phyloP scores from a whole-genome alignment of 2,797 vertebrate genomes.

The Gymnothorax javanicus region DNA sequence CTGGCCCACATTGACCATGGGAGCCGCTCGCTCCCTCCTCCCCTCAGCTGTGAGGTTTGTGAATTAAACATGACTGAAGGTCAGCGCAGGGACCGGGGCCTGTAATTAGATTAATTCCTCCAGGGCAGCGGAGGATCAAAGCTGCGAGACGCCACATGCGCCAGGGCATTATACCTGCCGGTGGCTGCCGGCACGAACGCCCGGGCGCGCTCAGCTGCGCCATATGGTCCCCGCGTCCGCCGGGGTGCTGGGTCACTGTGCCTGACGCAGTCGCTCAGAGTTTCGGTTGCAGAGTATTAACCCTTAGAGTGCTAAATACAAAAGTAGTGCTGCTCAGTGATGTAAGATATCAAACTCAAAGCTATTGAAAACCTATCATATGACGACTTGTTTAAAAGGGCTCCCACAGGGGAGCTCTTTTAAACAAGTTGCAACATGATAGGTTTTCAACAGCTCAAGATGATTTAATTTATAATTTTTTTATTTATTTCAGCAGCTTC shows the following conservation, averaged over 20 bases:
- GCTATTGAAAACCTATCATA: no score
- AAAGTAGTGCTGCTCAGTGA: no score
- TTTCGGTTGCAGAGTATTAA: no score
- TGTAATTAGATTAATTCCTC: slow-evolving; percentile 47
- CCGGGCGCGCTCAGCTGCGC: neutral
- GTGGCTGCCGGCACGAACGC: slow-evolving; percentile 24
- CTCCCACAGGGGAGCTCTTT: no score
- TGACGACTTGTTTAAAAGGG: no score
- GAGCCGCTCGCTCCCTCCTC: neutral
- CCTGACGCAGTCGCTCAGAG: neutral
- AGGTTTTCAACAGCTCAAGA: no score
- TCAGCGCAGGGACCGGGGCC: slow-evolving; percentile 27
- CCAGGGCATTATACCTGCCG: slow-evolving; percentile 46
- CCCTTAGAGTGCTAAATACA: no score
- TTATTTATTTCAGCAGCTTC: neutral
- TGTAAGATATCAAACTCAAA: no score
- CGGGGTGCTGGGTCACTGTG: slow-evolving; percentile 32
- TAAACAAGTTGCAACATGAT: no score
- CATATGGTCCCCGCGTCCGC: slow-evolving; percentile 45
- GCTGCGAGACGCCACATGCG: slow-evolving; percentile 46
- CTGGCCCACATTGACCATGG: slow-evolving; percentile 21
- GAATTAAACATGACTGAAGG: slow-evolving; percentile 40
- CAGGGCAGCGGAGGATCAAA: slow-evolving; percentile 47
- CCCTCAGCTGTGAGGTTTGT: slow-evolving; percentile 25
- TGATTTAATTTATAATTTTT: no score